Conservation (phyloP, 2,797 vertebrate species). For the Poeciliopsis paucimaculata region DNA sequence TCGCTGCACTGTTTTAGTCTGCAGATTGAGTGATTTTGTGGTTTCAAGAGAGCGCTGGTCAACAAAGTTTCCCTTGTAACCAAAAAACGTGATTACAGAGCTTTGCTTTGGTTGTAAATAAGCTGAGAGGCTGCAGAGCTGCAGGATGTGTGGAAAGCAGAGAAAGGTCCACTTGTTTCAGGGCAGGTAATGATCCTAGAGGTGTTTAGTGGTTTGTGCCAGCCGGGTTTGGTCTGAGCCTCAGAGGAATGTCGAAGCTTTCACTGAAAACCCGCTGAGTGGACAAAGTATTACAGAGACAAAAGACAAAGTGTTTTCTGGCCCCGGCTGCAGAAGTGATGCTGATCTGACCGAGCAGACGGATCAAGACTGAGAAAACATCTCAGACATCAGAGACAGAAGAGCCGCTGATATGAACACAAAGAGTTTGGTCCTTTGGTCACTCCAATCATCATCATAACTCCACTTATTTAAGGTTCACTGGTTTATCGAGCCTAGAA, state of each 20-base stretch:
- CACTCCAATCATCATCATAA: not conserved
- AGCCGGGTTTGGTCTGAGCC: constrained; percentile 25
- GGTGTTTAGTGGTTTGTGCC: constrained; percentile 4
- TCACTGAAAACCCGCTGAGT: constrained; percentile 35
- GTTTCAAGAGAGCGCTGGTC: not conserved
- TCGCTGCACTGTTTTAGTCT: not conserved
- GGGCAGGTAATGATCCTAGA: constrained; percentile 1
- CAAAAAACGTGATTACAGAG: constrained; percentile 12
- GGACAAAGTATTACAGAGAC: constrained; percentile 37
- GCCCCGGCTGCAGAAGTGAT: constrained; percentile 49
- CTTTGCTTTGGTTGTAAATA: constrained; percentile 24
- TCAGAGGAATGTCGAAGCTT: constrained; percentile 54
- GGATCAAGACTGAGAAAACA: constrained; percentile 37
- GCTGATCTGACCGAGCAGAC: constrained; percentile 54
- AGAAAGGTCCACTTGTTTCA: constrained; percentile 8
- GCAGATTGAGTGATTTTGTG: not conserved
- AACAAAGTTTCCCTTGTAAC: constrained; percentile 26
- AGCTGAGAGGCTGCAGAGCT: constrained; percentile 7
- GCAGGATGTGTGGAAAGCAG: not conserved
- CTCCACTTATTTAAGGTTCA: not conserved
- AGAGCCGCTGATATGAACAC: not conserved
- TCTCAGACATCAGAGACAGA: constrained; percentile 31
- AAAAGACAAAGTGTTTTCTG: constrained; percentile 24
- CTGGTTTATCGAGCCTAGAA: not conserved
- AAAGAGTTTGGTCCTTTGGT: not conserved